Evolutionary conservation across 2,113 vertebrate species (phyloP).

Genomic region (Corythoichthys intestinalis): DNA sequence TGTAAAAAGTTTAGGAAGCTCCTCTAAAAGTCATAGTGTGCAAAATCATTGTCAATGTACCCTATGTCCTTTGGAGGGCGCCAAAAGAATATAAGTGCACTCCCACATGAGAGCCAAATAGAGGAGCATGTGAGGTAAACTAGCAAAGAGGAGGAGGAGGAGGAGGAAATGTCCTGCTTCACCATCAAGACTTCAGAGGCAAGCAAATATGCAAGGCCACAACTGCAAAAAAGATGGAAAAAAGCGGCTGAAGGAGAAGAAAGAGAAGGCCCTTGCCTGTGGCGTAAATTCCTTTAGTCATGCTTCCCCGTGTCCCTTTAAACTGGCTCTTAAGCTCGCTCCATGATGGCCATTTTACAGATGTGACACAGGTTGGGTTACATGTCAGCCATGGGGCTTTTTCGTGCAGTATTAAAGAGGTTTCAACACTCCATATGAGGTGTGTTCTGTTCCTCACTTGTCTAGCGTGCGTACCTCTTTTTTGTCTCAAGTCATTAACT

Average conservation of each 20-base stretch:
- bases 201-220: conserved; percentile 33
- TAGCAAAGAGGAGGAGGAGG: conserved; percentile 21
- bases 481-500: background rate
- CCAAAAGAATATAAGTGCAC: conserved; percentile 52
- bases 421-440: conserved; percentile 32
- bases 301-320: conserved; percentile 37
- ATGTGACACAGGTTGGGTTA: conserved; percentile 50
- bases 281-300: conserved; percentile 54
- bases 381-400: conserved; percentile 43
- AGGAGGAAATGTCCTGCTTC: conserved; percentile 45
- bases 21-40: background rate
- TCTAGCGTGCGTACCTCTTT: conserved; percentile 21
- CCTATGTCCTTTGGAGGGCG: conserved; percentile 56
- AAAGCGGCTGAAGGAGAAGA: conserved; percentile 10
- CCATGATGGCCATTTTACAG: conserved; percentile 51
- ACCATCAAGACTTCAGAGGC: conserved; percentile 49
- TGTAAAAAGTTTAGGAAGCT: background rate
- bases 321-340: conserved; percentile 30
- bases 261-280: conserved; percentile 34
- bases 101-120: conserved; percentile 19
- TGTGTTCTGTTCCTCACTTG: conserved; percentile 14
- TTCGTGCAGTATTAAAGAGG: conserved; percentile 54
- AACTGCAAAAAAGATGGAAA: conserved; percentile 21
- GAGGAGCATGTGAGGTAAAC: conserved; percentile 17
- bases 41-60: conserved; percentile 14